phyloP scores from a whole-genome alignment of 2,797 vertebrate genomes.

The Acanthurus leucopareius region DNA sequence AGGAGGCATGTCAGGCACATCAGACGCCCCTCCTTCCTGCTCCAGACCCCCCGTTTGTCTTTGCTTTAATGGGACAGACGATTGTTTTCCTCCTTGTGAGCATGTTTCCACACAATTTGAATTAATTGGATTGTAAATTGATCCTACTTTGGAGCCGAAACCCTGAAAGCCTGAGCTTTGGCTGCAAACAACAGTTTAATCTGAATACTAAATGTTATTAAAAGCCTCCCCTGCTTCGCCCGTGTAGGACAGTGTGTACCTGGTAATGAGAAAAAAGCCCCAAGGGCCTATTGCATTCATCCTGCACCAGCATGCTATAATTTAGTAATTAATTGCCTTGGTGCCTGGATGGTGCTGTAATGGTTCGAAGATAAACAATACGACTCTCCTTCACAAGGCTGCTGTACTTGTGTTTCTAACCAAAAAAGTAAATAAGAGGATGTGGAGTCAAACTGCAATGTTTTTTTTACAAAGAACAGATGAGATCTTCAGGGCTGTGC shows the following conservation, averaged over 20 bases:
- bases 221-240: conserved; percentile 62
- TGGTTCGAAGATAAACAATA: conserved; percentile 71
- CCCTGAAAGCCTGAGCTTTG: conserved; percentile 58
- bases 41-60: conserved; percentile 44
- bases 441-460: conserved; percentile 16
- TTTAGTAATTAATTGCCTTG: conserved; percentile 80
- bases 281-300: conserved; percentile 64
- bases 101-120: conserved; percentile 68
- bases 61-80: conserved; percentile 38
- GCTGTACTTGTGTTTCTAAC: conserved; percentile 23
- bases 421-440: conserved; percentile 14
- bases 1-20: conserved; percentile 35
- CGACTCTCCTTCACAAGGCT: conserved; percentile 33
- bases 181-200: conserved; percentile 70
- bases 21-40: conserved; percentile 1
- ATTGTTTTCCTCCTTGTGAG: conserved; percentile 63
- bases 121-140: conserved; percentile 76
- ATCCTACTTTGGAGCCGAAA: conserved; percentile 66
- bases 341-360: conserved; percentile 63
- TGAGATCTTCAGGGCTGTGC: conserved; percentile 3
- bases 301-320: conserved; percentile 68
- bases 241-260: conserved; percentile 74
- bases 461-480: conserved; percentile 46
- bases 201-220: conserved; percentile 81
- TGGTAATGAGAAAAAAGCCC: conserved; percentile 79